Evolutionary conservation across 2,113 vertebrate genomes (phyloP), one percentile per base, ranked within the genome.

Genomic region (Catharus minimus): DNA sequence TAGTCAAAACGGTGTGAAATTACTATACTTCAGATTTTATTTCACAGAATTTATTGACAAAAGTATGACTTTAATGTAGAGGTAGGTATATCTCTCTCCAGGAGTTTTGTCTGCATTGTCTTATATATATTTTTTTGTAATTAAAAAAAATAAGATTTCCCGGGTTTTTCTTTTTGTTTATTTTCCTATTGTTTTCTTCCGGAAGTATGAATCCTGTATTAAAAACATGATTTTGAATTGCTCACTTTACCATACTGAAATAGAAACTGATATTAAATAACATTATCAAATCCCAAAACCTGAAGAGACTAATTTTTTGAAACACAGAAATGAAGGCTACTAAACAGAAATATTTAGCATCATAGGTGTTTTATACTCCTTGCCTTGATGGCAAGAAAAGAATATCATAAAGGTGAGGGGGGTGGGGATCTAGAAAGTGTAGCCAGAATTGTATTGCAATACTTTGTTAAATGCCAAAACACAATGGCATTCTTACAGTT

Each of bases 401-500:
- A 61, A 57, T 49, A 15, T 2, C 22, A 5, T 26, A n/a, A 58
- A 20, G 3, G 6, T 4, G 11, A 21, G 27, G 50, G 14, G 26
- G 14, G 46, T 4, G 22, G 22, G 11, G 43, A 33, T 39, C 19
- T 61, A 53, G 24, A n/a, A 53, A 73, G 7, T 23, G 2, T 18
- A 33, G 38, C 39, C 24, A 49, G 26, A 61, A 32, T 24, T 46
- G 14, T 5, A 28, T 8, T 2, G 0, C 6, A 8, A 30, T 57
- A 39, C 4, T 3, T 58, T 1, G 0, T 15, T 5, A 49, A 84
- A 33, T 32, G 12, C 3, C 17, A 38, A 13, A 47, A 22, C 2
- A 30, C 41, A 49, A 32, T 5, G 41, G 0, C 11, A 9, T 53
- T 77, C 8, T 71, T 10, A 27, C 5, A 13, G 30, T 14, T 50